Conservation (phyloP, 2,797 vertebrate species). For the Tolypeutes matacus region DNA sequence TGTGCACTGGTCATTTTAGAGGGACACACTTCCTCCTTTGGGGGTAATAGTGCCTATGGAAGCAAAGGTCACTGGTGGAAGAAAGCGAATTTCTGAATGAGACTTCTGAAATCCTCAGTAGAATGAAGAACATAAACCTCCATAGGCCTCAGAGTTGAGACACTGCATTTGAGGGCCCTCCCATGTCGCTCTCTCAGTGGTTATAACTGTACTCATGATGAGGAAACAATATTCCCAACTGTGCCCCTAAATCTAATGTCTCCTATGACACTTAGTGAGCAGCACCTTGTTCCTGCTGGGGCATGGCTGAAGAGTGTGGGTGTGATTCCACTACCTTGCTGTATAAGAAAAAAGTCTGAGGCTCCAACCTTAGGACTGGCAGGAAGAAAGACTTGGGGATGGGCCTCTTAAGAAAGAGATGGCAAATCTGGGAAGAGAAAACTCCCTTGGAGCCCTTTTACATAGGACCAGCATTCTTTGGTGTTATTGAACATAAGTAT, state of each 20-base stretch:
- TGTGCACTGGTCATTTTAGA: not conserved
- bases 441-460: too few relatives aligned
- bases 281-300: not conserved
- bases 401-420: not conserved
- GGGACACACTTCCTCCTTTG: not conserved
- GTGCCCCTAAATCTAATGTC: too few relatives aligned
- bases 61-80: not conserved
- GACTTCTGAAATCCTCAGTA: not conserved
- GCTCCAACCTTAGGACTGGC: not conserved
- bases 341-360: not conserved
- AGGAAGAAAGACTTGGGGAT: not conserved
- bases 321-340: not conserved
- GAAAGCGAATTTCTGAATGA: not conserved
- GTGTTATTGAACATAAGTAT: too few relatives aligned
- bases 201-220: not conserved
- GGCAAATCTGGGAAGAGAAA: not conserved
- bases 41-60: not conserved
- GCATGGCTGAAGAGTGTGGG: not conserved
- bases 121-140: not conserved
- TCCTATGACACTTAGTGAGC: not conserved
- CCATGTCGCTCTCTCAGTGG: not conserved
- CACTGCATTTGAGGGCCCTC: too few relatives aligned
- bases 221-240: not conserved
- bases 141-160: not conserved
- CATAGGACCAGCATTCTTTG: too few relatives aligned